These are phyloP conservation scores for Microplitis manilae DNA, from an alignment of 2,888 invertebrate genomes.

Conservation along the genomic window DNA sequence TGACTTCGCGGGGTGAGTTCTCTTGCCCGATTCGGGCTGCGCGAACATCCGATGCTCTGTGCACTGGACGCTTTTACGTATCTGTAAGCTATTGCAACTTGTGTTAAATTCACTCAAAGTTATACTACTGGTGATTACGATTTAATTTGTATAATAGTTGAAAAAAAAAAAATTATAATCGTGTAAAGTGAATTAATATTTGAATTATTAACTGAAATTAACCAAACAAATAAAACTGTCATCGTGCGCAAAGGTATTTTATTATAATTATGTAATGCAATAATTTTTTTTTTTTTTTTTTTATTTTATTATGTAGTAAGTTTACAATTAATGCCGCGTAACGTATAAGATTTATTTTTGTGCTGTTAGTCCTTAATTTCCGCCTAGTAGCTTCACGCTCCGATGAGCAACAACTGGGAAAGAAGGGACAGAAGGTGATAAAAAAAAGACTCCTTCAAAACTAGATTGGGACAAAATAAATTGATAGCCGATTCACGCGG, in stretches of 20 bases:
- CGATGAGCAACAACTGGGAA: slow-evolving; percentile 27
- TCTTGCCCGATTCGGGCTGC: slow-evolving; percentile 26
- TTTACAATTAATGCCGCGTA: neutral
- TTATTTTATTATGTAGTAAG: neutral
- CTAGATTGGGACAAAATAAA: slow-evolving; percentile 64
- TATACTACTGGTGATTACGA: neutral
- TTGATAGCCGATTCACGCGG: slow-evolving; percentile 67
- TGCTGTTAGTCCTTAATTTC: slow-evolving; percentile 1
- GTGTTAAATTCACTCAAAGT: neutral
- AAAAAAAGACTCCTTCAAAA: slow-evolving; percentile 52
- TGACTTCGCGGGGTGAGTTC: slow-evolving; percentile 44
- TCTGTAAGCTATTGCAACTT: neutral
- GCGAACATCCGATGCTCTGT: slow-evolving; percentile 33
- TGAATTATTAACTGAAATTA: neutral
- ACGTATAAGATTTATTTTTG: neutral
- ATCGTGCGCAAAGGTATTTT: neutral
- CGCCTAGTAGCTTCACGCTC: slow-evolving; percentile 17
- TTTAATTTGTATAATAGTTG: neutral
- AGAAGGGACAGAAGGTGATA: slow-evolving; percentile 23
- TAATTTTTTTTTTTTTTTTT: slow-evolving; percentile 4
- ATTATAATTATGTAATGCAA: neutral
- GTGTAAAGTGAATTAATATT: neutral
- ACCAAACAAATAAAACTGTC: neutral
- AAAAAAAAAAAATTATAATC: neutral
- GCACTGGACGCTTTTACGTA: neutral